Base-by-base conservation (phyloP, 1,140 invertebrate genomes). In the Helicoverpa zea region DNA sequence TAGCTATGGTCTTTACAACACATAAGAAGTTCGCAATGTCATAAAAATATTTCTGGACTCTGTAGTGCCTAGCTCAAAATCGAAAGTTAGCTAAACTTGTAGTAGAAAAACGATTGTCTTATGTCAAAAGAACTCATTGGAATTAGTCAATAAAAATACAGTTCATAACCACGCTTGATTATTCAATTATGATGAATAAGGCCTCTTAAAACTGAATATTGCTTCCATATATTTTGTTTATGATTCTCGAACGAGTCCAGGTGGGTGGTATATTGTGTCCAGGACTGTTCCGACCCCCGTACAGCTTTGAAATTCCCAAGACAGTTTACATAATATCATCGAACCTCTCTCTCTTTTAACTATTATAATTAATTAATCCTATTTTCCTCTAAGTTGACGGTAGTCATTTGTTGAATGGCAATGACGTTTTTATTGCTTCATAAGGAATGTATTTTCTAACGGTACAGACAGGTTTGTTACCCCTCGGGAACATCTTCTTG, bases 301-400 rank as follows among this genome's bases (percentile, higher is more conserved):
- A 52, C 73, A 59, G 61, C 73, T 63, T 30, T 82, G 12, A 51
- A 16, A 2, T 52, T 13, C 64, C 16, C 86, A 89, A 81, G 83
- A 85, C 84, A 88, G 84, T 90, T 89, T 91, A 87, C 87, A 88
- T 86, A 89, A 81, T 58, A 81, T 64, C 66, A 75, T 91, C 85
- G 84, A 84, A 90, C 90, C 82, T 88, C 56, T 82, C 86, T 86
- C 82, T 88, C 56, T 82, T 86, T 86, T 81, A 84, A 90, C 78
- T 87, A 90, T 91, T 89, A 72, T 81, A 92, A 94, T 92, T 91
- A 94, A 92, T 91, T 90, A 92, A 86, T 51, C 77, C 59, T 30
- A 54, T 2, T 58, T 70, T 73, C 64, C 83, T 43, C 29, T 16
- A n/a, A 18, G 47, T 82, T 87, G 86, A 89, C 88, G 87, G 90